These are phyloP conservation scores for Amphiprion clarkii DNA, from an alignment of 2,797 vertebrate genomes.

Conservation along the genomic window DNA sequence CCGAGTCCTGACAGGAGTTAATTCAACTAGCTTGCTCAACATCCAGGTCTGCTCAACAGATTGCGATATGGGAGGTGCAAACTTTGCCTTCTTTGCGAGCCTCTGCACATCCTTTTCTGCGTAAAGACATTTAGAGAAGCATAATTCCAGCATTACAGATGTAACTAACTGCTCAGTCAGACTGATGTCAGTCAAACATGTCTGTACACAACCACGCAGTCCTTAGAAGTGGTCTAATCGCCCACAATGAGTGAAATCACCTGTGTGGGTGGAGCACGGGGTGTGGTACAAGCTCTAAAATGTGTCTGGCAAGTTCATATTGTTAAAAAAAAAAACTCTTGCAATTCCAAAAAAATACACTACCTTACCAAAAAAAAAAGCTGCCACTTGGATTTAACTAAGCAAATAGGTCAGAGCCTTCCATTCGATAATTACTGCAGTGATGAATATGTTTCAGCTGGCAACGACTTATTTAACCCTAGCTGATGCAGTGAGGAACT, in stretches of 20 bases:
- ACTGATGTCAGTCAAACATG: background rate
- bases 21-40: background rate
- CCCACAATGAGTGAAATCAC: background rate
- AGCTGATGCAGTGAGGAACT: too few species aligned
- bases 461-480: too few species aligned
- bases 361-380: too few species aligned
- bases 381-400: too few species aligned
- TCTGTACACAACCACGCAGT: background rate
- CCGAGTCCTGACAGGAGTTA: background rate
- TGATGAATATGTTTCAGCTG: too few species aligned
- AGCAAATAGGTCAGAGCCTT: too few species aligned
- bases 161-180: too few species aligned
- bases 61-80: background rate
- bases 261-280: background rate
- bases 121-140: background rate
- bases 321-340: background rate
- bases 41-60: background rate
- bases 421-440: too few species aligned
- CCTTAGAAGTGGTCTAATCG: too few species aligned
- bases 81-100: background rate
- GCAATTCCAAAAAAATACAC: background rate
- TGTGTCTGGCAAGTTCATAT: background rate
- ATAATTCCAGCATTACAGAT: background rate
- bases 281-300: background rate
- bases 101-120: slow-evolving; percentile 7